Evolutionary conservation across 1,140 invertebrate species (phyloP).

Genomic region (Prorops nasuta): DNA sequence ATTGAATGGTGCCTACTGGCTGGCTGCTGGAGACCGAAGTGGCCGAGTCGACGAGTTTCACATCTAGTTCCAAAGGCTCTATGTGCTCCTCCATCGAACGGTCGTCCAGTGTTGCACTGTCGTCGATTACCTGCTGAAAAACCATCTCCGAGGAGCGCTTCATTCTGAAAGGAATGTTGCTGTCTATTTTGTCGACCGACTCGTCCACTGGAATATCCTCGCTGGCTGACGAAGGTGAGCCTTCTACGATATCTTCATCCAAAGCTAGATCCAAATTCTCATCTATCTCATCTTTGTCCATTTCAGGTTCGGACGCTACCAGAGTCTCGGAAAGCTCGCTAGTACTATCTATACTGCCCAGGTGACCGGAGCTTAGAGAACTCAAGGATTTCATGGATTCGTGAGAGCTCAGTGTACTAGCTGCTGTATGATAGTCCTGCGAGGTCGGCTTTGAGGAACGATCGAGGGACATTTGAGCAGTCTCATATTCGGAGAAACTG

Average conservation of each 20-base stretch:
- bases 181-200: constrained; percentile 24
- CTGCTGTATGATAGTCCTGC: constrained; percentile 81
- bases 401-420: constrained; percentile 78
- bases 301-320: constrained; percentile 74
- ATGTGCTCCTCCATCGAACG: neutral
- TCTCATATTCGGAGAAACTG: constrained; percentile 82
- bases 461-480: constrained; percentile 77
- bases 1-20: constrained; percentile 30
- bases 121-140: constrained; percentile 67
- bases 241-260: constrained; percentile 40
- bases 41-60: constrained; percentile 26
- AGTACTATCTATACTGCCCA: constrained; percentile 79
- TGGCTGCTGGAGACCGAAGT: constrained; percentile 32
- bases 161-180: constrained; percentile 67
- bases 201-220: constrained; percentile 37
- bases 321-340: constrained; percentile 88
- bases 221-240: constrained; percentile 34
- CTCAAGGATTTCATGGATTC: constrained; percentile 87
- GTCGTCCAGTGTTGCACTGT: constrained; percentile 32
- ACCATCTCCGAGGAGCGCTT: constrained; percentile 88
- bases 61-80: constrained; percentile 14
- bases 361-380: constrained; percentile 83
- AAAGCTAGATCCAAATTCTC: constrained; percentile 33
- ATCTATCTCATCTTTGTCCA: constrained; percentile 53
- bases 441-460: constrained; percentile 70